Conservation (phyloP, 2,113 vertebrate species). For the Indicator indicator region DNA sequence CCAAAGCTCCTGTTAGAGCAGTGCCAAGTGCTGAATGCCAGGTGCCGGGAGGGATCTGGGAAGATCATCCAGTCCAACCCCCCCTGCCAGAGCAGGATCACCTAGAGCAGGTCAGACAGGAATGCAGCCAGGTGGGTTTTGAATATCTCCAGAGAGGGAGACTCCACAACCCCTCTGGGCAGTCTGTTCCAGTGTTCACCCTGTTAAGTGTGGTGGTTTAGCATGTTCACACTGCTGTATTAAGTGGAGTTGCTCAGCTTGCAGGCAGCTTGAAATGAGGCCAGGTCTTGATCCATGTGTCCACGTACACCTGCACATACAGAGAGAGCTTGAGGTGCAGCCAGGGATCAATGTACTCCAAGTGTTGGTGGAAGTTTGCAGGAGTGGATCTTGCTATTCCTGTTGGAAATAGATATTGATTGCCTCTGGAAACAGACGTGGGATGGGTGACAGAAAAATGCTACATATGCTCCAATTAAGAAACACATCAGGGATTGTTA, state of each 20-base stretch:
- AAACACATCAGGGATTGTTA: background rate
- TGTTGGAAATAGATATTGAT: background rate
- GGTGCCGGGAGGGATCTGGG: too few relatives aligned
- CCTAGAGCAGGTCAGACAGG: too few relatives aligned
- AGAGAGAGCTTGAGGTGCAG: background rate
- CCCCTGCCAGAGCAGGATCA: too few relatives aligned
- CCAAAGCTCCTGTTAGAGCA: too few relatives aligned
- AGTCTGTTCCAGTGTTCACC: too few relatives aligned
- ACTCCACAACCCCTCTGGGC: too few relatives aligned
- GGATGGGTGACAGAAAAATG: fast-evolving
- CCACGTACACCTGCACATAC: background rate
- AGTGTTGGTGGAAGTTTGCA: background rate
- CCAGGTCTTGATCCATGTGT: background rate
- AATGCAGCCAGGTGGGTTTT: too few relatives aligned
- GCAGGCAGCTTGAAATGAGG: background rate
- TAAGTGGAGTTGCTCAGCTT: background rate
- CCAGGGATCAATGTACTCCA: background rate
- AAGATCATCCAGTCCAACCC: too few relatives aligned
- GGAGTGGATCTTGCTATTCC: background rate
- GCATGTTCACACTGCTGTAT: background rate
- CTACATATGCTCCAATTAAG: background rate
- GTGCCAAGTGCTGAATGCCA: background rate
- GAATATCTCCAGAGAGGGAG: too few relatives aligned
- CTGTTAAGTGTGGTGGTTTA: background rate
- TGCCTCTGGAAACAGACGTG: background rate